Conservation (phyloP, 2,113 vertebrate species). For the Athene cunicularia region DNA sequence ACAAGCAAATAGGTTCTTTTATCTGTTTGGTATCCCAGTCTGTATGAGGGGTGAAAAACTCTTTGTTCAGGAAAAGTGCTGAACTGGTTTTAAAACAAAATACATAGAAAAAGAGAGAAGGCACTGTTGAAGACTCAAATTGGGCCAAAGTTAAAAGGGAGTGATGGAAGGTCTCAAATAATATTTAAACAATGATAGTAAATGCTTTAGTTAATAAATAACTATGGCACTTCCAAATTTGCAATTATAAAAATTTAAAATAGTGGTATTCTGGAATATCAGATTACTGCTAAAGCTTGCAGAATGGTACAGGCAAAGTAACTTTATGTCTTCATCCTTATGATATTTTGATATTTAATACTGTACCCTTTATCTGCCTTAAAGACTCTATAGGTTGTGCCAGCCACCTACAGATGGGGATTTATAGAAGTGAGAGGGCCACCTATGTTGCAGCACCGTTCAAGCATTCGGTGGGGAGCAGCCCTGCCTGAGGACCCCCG, state of each 20-base stretch:
- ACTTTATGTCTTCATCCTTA: neutral
- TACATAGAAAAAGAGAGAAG: neutral
- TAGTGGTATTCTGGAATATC: fast-evolving
- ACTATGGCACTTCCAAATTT: neutral
- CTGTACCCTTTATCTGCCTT: neutral
- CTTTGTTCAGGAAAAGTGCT: neutral
- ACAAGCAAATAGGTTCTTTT: neutral
- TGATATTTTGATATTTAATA: neutral
- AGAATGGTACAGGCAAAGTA: neutral
- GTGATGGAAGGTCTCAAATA: neutral
- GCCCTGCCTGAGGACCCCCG: neutral
- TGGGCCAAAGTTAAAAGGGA: neutral
- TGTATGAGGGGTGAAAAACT: neutral
- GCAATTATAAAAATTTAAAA: neutral
- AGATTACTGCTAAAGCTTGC: neutral
- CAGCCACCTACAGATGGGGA: slow-evolving; percentile 93
- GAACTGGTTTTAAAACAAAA: neutral
- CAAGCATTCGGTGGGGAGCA: neutral
- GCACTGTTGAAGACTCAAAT: neutral
- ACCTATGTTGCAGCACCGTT: neutral
- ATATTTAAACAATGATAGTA: neutral
- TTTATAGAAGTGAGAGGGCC: slow-evolving; percentile 70
- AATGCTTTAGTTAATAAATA: neutral
- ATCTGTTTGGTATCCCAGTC: neutral
- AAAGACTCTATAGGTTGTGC: slow-evolving; percentile 93